A percentile compares a stretch with the other conserved stretches of the same genome.
Conservation (phyloP, 2,888 invertebrate species). For the Mongoloraphidia duomilia region DNA sequence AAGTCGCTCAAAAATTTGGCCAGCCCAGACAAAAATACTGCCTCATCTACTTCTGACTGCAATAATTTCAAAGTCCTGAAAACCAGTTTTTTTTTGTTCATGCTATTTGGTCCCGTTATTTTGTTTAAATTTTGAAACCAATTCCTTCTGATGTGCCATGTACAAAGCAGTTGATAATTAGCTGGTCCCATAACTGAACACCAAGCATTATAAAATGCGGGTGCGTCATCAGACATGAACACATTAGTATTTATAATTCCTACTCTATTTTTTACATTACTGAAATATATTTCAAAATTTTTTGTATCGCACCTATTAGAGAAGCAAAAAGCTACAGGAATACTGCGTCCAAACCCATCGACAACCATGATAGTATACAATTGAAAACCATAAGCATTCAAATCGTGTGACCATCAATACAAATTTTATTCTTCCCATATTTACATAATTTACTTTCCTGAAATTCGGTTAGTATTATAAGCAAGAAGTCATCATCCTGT, state of each 20-base stretch:
- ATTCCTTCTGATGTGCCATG: slow-evolving; percentile 15
- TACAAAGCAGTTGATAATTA: slow-evolving; percentile 10
- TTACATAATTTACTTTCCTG: slow-evolving; percentile 4
- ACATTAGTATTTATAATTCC: slow-evolving; percentile 5
- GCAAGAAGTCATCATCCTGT: slow-evolving; percentile 1
- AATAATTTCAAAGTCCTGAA: slow-evolving; percentile 12
- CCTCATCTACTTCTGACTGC: slow-evolving; percentile 4
- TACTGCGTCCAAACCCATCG: slow-evolving; percentile 15
- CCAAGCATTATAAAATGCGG: slow-evolving; percentile 15
- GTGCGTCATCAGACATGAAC: slow-evolving; percentile 15
- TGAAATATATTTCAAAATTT: slow-evolving; percentile 9
- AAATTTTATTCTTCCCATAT: slow-evolving; percentile 9
- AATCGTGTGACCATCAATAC: slow-evolving; percentile 9
- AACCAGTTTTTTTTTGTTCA: slow-evolving; percentile 9
- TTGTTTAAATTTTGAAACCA: slow-evolving; percentile 14
- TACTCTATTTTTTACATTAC: slow-evolving; percentile 3
- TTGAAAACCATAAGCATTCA: slow-evolving; percentile 6
- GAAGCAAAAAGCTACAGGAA: slow-evolving; percentile 14
- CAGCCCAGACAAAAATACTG: too few relatives aligned
- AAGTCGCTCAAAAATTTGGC: too few relatives aligned
- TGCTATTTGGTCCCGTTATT: slow-evolving; percentile 12
- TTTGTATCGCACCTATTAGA: slow-evolving; percentile 11
- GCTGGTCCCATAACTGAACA: slow-evolving; percentile 9
- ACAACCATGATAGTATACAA: slow-evolving; percentile 9
- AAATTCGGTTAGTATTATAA: slow-evolving; percentile 8